Evolutionary conservation across 1,140 invertebrate species (phyloP), one percentile per base, ranked within the genome.

Genomic region (Aculops lycopersici): DNA sequence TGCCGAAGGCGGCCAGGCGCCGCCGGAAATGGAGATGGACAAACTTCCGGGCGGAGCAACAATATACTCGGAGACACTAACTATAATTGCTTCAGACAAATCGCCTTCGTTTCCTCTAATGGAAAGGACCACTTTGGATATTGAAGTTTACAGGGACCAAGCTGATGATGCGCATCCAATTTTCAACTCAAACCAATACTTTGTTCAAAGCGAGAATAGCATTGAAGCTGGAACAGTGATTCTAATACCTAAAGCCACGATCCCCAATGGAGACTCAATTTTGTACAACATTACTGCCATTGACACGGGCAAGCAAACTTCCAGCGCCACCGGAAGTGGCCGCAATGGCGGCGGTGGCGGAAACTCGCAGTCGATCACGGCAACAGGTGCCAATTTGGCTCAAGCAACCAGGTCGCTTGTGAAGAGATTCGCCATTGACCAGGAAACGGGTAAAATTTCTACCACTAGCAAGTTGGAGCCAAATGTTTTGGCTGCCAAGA

Each of bases 121-220:
- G n/a, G n/a, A n/a, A 31, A 8, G 24, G 8, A n/a, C n/a, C 24
- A 31, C 24, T 8, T n/a, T 51, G 14, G 19, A 38, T n/a, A 41
- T 51, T 13, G 49, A 50, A 38, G 47, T 51, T 3, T 51, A 46
- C 36, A 48, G 43, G 36, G 50, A 51, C 35, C 43, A 38, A 17
- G 45, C 49, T 19, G 49, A 51, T 35, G 48, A 51, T 14, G 46
- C 48, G 8, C 46, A 44, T 13, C 50, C 50, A 36, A 40, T 47
- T 3, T 52, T 52, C 37, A 51, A 41, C 14, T 43, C 47, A 4
- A 42, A 43, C 2, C 50, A 52, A 35, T 52, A 52, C 35, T 45
- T 41, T 12, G 43, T 47, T 13, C 42, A 51, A 21, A 39, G 38
- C 4, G 46, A 49, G 35, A 48, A 43, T 16, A 24, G 43, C 4